Evolutionary conservation across 2,113 vertebrate species (phyloP).

Genomic region (Carassius auratus): DNA sequence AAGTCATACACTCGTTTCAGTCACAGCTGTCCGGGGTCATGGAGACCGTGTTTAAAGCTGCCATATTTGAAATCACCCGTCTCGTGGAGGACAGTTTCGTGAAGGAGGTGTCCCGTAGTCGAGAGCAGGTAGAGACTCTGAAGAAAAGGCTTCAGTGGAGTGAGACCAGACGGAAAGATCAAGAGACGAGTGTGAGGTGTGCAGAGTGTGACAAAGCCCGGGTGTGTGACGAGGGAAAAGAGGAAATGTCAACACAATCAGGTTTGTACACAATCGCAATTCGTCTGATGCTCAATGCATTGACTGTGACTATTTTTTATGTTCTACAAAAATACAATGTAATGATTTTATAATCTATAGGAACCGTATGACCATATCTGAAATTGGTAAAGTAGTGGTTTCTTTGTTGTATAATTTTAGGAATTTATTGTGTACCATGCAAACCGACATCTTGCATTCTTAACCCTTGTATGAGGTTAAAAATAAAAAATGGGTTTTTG

Average conservation of each 20-base stretch:
- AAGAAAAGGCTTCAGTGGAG: conserved; percentile 71
- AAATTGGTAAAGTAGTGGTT: too few species aligned
- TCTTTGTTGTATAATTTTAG: too few species aligned
- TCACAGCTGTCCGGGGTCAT: conserved; percentile 79
- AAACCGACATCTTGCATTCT: background rate
- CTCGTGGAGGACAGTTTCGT: conserved; percentile 78
- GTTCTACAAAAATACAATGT: background rate
- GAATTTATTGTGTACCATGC: background rate
- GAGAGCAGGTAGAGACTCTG: conserved; percentile 74
- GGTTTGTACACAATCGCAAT: background rate
- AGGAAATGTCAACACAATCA: conserved; percentile 38
- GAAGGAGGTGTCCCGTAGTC: conserved; percentile 72
- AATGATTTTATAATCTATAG: background rate
- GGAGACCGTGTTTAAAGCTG: conserved; percentile 80
- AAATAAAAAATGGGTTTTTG: background rate
- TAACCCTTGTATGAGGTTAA: background rate
- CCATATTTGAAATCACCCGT: conserved; percentile 80
- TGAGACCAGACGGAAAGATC: conserved; percentile 64
- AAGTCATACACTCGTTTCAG: conserved; percentile 73
- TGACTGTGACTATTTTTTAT: background rate
- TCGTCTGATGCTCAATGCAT: background rate
- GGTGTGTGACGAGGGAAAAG: conserved; percentile 4
- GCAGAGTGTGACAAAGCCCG: conserved; percentile 63
- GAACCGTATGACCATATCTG: background rate
- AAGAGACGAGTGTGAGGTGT: conserved; percentile 58